phyloP scores from a whole-genome alignment of 2,113 vertebrate species.

The Chitala chitala region DNA sequence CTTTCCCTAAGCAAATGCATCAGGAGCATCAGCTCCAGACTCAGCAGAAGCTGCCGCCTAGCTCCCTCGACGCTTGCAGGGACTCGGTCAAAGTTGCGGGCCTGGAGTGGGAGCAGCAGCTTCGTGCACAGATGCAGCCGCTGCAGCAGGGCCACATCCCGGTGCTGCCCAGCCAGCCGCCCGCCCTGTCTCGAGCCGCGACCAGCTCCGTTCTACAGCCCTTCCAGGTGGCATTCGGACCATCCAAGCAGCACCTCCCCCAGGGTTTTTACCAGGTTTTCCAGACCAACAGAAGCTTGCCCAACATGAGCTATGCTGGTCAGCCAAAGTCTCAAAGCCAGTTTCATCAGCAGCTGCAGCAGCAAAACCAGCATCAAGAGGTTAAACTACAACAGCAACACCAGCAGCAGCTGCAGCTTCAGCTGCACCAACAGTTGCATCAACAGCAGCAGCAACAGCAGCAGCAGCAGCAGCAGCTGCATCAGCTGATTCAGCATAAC shows the following conservation, averaged over 20 bases:
- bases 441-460: conserved; percentile 52
- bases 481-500: conserved; percentile 68
- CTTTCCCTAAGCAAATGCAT: conserved; percentile 56
- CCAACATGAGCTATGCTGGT: conserved; percentile 57
- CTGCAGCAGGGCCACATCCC: conserved; percentile 69
- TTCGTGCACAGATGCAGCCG: conserved; percentile 54
- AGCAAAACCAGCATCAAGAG: no score
- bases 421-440: conserved; percentile 56
- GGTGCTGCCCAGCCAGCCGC: conserved; percentile 54
- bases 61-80: conserved; percentile 66
- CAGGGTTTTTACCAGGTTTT: conserved; percentile 76
- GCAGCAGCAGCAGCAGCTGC: conserved; percentile 43
- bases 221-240: conserved; percentile 92
- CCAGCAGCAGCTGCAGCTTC: conserved; percentile 47
- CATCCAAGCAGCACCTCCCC: conserved; percentile 78
- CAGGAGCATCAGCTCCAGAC: conserved; percentile 58
- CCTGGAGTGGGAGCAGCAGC: conserved; percentile 68
- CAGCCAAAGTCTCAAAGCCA: conserved; percentile 54
- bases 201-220: conserved; percentile 79
- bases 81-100: conserved; percentile 60
- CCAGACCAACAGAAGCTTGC: conserved; percentile 65
- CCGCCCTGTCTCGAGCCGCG: conserved; percentile 41
- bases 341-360: conserved; percentile 64
- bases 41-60: conserved; percentile 67
- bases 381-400: conserved; percentile 48